Evolutionary conservation across 2,113 vertebrate species (phyloP).

Genomic region (Stictonetta naevosa): DNA sequence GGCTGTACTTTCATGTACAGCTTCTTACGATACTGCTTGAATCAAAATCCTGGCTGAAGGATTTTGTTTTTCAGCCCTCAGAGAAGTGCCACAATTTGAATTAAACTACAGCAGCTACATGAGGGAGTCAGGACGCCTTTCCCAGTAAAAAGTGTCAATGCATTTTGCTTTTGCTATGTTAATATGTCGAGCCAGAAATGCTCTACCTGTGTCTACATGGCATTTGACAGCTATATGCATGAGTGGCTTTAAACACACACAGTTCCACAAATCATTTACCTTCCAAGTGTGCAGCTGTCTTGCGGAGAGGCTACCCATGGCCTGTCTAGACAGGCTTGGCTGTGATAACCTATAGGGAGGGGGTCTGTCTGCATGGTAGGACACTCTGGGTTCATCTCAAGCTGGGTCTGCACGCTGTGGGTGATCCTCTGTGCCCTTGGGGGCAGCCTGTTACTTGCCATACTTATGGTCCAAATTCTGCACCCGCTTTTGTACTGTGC

Average conservation of each 20-base stretch:
- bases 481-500: background rate
- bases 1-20: background rate
- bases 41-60: background rate
- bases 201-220: background rate
- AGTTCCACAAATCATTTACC: background rate
- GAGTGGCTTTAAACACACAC: background rate
- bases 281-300: background rate
- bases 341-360: background rate
- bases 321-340: background rate
- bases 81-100: background rate
- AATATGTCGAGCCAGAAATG: background rate
- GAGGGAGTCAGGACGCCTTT: background rate
- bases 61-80: background rate
- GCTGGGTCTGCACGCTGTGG: accelerated
- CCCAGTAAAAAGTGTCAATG: conserved; percentile 25
- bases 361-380: background rate
- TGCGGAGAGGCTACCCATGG: background rate
- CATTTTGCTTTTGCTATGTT: background rate
- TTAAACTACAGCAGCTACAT: background rate
- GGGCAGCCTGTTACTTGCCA: background rate
- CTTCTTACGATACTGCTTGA: background rate
- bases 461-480: background rate
- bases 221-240: conserved; percentile 36
- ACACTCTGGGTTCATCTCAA: background rate
- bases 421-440: background rate